These are phyloP conservation scores for Drosophila hamatofila DNA, from an alignment of 2,888 invertebrate genomes.

Conservation along the genomic window DNA sequence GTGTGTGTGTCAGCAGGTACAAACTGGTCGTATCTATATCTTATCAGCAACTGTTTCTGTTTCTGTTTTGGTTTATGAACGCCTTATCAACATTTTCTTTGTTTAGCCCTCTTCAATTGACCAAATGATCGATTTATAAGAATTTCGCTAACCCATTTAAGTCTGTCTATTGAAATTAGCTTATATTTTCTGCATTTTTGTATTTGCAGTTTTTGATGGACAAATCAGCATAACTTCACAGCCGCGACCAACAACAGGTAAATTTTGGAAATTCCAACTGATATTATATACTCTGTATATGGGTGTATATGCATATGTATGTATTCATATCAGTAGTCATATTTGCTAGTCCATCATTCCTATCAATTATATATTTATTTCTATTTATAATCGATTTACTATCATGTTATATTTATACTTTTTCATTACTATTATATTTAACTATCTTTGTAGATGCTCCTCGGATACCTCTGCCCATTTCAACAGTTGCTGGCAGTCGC, in stretches of 20 bases:
- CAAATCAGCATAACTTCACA: constrained; percentile 82
- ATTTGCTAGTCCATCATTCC: neutral
- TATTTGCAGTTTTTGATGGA: constrained; percentile 77
- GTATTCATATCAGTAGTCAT: neutral
- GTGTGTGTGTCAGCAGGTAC: constrained; percentile 39
- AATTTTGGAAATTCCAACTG: neutral
- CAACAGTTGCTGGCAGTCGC: constrained; percentile 78
- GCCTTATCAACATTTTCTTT: constrained; percentile 42
- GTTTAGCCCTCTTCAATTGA: constrained; percentile 33
- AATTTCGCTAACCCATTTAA: constrained; percentile 1
- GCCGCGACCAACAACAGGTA: constrained; percentile 62
- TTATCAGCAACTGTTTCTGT: constrained; percentile 56
- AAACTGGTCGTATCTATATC: constrained; percentile 57
- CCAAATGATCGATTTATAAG: constrained; percentile 46
- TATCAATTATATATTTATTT: neutral
- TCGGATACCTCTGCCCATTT: constrained; percentile 77
- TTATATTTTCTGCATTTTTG: neutral
- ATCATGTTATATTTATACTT: neutral
- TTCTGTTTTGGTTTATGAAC: constrained; percentile 42
- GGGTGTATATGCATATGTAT: neutral
- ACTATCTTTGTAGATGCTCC: constrained; percentile 33
- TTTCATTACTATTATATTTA: neutral
- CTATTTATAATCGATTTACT: neutral
- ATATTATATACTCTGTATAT: neutral
- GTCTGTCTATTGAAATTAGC: too few species aligned